Base-by-base conservation (phyloP, 2,888 invertebrate species). In the Rhagophthalmus giganteus region DNA sequence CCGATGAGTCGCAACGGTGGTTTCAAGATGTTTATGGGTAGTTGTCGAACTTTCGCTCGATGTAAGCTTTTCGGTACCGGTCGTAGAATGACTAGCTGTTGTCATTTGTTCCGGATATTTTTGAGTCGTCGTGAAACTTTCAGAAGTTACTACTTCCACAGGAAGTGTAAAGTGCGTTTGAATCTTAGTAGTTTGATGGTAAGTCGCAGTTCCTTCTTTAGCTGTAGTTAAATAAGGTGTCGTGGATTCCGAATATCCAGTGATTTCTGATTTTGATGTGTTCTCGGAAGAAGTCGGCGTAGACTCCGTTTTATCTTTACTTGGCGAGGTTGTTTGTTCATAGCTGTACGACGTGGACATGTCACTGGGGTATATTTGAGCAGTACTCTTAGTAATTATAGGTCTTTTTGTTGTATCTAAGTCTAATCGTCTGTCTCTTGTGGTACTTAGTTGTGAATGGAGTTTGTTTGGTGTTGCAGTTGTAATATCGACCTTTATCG, bases 401-500 rank as follows among this genome's bases (percentile, higher is more conserved):
- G 49, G 52, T 16, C 12, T 47, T 11, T 35, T 56, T 9, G 44
- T 24, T 4, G 38, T 46, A n/a, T 49, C 49, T 28, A 59, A 37
- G 28, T 58, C 51, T 9, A 59, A 45, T 7, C 55, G 50, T 27
- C 59, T 30, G 34, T 60, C 60, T 33, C 57, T 54, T 12, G 55
- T 54, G 9, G 58, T 57, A 24, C 50, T 59, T 2, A 55, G 41
- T 50, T 57, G 54, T n/a, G 48, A 50, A 15, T 48, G 39, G 5
- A 56, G 31, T 31, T 51, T 42, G 7, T 9, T 31, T 32, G 37
- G 16, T 15, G 45, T 50, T 15, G 46, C 50, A 11, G 27, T 39
- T 11, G 46, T 31, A 2, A 25, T 6, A 15, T 38, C 7, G 20
- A 20, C 7, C 3, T 20, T 7, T 5, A 3, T 20, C 7, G 20